phyloP scores from a whole-genome alignment of 2,888 invertebrate species.

The Tachystola acroxantha region DNA sequence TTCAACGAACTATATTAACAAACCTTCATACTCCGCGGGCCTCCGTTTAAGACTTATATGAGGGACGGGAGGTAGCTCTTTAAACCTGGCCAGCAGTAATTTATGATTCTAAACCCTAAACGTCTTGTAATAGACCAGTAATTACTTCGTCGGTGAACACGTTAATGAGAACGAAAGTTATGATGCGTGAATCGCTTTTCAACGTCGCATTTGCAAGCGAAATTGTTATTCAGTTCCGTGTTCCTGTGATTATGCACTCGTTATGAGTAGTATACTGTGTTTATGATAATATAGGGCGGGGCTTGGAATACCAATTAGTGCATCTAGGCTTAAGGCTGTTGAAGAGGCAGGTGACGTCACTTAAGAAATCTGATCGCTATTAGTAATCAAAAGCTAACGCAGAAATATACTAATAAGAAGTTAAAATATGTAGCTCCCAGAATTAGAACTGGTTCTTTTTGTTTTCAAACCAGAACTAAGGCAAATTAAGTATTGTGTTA shows the following conservation, averaged over 20 bases:
- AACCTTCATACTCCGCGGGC: neutral
- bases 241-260: neutral
- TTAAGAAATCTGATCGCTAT: too few relatives aligned
- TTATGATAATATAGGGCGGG: neutral
- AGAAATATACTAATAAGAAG: too few relatives aligned
- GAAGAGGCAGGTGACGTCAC: too few relatives aligned
- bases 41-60: neutral
- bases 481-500: too few relatives aligned
- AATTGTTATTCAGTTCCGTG: slow-evolving; percentile 17
- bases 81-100: neutral
- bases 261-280: neutral
- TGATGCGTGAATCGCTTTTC: slow-evolving; percentile 42
- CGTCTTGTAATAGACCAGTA: neutral
- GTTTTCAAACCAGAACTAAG: too few relatives aligned
- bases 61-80: neutral
- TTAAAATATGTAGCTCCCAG: too few relatives aligned
- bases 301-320: neutral
- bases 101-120: neutral
- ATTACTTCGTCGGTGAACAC: slow-evolving; percentile 10
- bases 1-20: neutral
- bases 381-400: too few relatives aligned
- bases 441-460: too few relatives aligned
- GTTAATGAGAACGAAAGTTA: slow-evolving; percentile 52
- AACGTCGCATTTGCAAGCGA: slow-evolving; percentile 45
- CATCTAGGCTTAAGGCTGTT: too few relatives aligned